Conservation (phyloP, 2,797 vertebrate genomes). For the Anableps anableps region DNA sequence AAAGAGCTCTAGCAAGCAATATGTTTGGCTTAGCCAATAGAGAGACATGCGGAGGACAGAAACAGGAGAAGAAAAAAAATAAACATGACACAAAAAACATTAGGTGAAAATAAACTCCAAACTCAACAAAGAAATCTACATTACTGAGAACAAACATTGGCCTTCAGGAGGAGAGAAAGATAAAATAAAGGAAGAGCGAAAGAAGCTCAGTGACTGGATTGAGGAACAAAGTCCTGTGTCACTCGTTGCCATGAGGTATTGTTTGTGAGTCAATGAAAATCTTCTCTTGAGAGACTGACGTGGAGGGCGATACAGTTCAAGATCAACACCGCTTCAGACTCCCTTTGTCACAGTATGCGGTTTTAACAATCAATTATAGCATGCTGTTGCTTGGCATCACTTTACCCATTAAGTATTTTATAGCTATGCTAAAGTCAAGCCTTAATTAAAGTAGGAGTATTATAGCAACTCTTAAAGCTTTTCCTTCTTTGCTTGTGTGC, state of each 20-base stretch:
- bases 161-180: slow-evolving; percentile 4
- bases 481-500: neutral
- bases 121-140: neutral
- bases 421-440: neutral
- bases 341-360: neutral
- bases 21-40: slow-evolving; percentile 12
- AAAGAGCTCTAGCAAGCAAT: slow-evolving; percentile 31
- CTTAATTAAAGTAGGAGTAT: neutral
- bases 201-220: slow-evolving; percentile 28
- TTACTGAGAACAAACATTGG: neutral
- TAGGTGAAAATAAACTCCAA: neutral
- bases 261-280: slow-evolving; percentile 17
- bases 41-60: slow-evolving; percentile 4
- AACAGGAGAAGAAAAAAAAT: slow-evolving; percentile 5
- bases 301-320: slow-evolving; percentile 13
- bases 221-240: slow-evolving; percentile 27
- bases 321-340: slow-evolving; percentile 23
- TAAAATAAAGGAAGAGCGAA: slow-evolving; percentile 13
- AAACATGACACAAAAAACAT: neutral
- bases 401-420: neutral
- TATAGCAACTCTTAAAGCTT: neutral
- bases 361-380: slow-evolving; percentile 4
- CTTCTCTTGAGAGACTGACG: slow-evolving; percentile 8
- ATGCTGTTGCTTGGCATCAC: neutral
- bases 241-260: neutral